Evolutionary conservation across 2,113 vertebrate species (phyloP).

Genomic region (Bettongia penicillata): DNA sequence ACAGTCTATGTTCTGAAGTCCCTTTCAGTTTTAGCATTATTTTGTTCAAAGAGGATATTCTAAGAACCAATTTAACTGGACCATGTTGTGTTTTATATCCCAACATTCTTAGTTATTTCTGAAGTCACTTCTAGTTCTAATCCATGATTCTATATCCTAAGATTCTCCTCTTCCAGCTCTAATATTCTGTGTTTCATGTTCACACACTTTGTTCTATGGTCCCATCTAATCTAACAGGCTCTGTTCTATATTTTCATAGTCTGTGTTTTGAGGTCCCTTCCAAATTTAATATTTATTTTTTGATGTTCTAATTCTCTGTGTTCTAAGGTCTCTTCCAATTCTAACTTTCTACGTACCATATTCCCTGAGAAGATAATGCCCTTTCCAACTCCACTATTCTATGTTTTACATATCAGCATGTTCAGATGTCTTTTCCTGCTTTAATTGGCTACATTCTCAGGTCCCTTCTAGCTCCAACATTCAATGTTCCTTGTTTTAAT

Average conservation of each 20-base stretch:
- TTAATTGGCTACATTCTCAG: neutral
- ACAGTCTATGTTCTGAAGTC: neutral
- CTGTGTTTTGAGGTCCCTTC: neutral
- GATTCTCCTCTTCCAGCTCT: neutral
- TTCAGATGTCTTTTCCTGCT: neutral
- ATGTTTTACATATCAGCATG: neutral
- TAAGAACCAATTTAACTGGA: neutral
- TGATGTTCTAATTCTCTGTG: neutral
- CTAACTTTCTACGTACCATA: neutral
- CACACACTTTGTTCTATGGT: neutral
- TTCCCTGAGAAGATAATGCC: neutral
- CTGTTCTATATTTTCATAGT: neutral
- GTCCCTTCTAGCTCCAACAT: neutral
- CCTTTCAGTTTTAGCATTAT: neutral
- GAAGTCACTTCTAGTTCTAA: neutral
- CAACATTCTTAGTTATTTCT: neutral
- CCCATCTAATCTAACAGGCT: neutral
- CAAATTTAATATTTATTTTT: neutral
- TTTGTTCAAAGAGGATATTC: neutral
- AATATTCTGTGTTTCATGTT: neutral
- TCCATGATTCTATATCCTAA: neutral
- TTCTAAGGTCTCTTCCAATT: neutral
- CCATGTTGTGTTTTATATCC: neutral
- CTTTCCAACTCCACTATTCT: neutral
- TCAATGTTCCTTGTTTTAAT: neutral